A percentile compares a stretch with the other conserved stretches of the same genome.
phyloP scores from a whole-genome alignment of 2,888 invertebrate species.

The Megalurothrips usitatus region DNA sequence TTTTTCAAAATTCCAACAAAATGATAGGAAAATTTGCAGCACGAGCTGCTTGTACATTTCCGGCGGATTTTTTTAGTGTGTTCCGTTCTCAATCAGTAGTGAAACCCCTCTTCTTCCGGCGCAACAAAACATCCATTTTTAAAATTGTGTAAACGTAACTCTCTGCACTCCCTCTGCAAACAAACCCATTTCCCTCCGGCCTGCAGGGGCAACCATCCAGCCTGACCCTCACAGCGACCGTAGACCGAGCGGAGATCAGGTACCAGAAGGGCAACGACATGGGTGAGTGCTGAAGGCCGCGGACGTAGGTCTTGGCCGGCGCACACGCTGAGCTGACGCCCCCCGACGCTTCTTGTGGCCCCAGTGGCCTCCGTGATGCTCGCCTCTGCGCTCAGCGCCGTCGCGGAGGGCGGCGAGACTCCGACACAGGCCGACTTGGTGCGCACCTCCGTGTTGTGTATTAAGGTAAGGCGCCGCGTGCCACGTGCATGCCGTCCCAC shows the following conservation, averaged over 20 bases:
- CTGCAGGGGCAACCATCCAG: background rate
- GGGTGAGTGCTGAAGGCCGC: background rate
- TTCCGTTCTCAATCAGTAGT: too few relatives aligned
- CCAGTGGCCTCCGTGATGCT: slow-evolving; percentile 11
- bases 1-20: too few relatives aligned
- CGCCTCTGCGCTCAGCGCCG: background rate
- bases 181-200: too few relatives aligned
- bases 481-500: too few relatives aligned
- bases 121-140: too few relatives aligned
- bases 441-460: background rate
- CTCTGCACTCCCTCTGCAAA: too few relatives aligned
- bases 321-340: background rate
- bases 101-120: too few relatives aligned
- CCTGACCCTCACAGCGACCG: background rate
- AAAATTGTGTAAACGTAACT: too few relatives aligned
- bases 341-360: background rate
- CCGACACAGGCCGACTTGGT: background rate
- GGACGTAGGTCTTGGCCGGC: background rate
- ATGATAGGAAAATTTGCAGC: too few relatives aligned
- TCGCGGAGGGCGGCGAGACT: background rate
- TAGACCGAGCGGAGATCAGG: background rate
- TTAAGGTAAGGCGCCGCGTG: background rate
- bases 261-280: slow-evolving; percentile 1
- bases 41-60: too few relatives aligned
- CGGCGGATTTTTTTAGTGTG: too few relatives aligned